Evolutionary conservation across 2,113 vertebrate genomes (phyloP), one percentile per base, ranked within the genome.

Genomic region (Ophthalmotilapia sp.): DNA sequence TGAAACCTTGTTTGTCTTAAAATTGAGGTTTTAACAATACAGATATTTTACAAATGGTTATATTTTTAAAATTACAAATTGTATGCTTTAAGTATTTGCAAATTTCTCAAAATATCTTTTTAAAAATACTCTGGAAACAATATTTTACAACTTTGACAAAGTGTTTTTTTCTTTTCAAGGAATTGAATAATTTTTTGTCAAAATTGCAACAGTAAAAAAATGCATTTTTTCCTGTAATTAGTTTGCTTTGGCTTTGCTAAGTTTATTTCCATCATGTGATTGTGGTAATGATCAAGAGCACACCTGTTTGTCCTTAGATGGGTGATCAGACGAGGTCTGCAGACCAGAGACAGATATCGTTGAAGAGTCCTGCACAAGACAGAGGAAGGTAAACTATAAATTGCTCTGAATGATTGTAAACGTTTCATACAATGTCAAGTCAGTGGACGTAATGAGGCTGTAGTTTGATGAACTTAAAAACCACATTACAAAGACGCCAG

Each of bases 331-430:
- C 97, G 92, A 97, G 98, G 84, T 89, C 93, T 45, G 83, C 93
- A 79, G 96, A 97, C 36, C 96, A 96, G 91, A 95, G 96, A 17
- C 98, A 97, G 92, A 97, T 98, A 51, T 97, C 97, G 0, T 92
- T 99, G 87, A 99, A 99, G 94, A 96, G 97, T 82, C 97, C 97
- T 77, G 96, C 97, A 90, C 97, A 98, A 86, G 99, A 99, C 89
- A 96, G 99, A 94, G 98, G 98, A 97, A 98, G 98, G 99, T 99
- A 95, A 70, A 68, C 36, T 42, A 23, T 23, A 38, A 45, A 26
- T 70, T 29, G 23, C 23, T 47, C 21, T 47, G 21, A 29, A 73
- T 47, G 9, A 75, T 29, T 75, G 9, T 47, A 11, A 75, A 26
- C 15, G 2, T 75, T 47, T 73, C 21, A 45, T 17, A 47, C 40